Conservation (phyloP, 2,888 invertebrate species). For the Tholera decimalis region DNA sequence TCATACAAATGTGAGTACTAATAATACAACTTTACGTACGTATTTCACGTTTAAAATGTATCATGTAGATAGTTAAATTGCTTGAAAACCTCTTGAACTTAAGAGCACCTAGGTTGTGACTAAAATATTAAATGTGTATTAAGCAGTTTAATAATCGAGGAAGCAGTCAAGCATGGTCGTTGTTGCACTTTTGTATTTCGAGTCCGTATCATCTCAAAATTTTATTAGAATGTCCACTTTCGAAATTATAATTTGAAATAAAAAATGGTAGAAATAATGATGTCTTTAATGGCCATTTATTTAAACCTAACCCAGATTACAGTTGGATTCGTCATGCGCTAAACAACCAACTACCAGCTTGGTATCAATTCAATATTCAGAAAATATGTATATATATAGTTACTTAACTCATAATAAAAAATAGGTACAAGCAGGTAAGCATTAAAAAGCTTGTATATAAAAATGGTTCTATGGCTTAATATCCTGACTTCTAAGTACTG, state of each 20-base stretch:
- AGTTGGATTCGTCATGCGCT: neutral
- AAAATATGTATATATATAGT: no score
- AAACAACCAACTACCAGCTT: neutral
- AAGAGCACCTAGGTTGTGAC: slow-evolving; percentile 37
- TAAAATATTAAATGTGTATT: slow-evolving; percentile 47
- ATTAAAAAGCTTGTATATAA: slow-evolving; percentile 19
- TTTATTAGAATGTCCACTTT: slow-evolving; percentile 17
- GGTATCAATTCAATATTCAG: no score
- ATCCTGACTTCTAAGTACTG: slow-evolving; percentile 30
- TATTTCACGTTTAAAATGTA: no score
- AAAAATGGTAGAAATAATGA: neutral
- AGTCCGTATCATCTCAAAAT: slow-evolving; percentile 6
- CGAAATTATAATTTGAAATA: slow-evolving; percentile 9
- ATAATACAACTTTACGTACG: no score
- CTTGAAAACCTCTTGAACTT: slow-evolving; percentile 17
- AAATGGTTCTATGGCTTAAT: slow-evolving; percentile 8
- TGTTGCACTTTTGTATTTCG: slow-evolving; percentile 19
- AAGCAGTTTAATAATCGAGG: slow-evolving; percentile 24
- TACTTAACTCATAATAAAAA: no score
- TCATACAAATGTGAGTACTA: no score
- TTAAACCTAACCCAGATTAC: neutral
- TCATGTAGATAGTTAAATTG: no score
- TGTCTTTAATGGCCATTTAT: neutral
- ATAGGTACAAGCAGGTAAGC: slow-evolving; percentile 8
- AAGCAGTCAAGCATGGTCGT: slow-evolving; percentile 1